Percentiles rank a stretch among this genome's conserved stretches.
Conservation (phyloP, 2,888 invertebrate genomes). For the Apodemia hepburni region DNA sequence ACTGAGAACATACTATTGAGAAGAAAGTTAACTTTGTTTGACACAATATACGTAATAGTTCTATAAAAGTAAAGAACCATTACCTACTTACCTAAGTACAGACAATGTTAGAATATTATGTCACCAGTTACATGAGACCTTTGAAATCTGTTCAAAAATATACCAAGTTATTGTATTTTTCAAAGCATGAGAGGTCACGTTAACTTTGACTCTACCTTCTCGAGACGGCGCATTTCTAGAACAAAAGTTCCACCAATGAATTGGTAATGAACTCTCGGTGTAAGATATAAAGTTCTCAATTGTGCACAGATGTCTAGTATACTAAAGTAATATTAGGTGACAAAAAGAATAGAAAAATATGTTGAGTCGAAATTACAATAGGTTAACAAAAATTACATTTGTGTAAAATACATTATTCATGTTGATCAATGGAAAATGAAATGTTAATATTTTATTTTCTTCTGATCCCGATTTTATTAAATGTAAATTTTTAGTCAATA, state of each 20-base stretch:
- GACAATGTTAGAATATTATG: neutral
- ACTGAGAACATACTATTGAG: too few relatives aligned
- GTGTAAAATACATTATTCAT: neutral
- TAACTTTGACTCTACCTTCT: slow-evolving; percentile 56
- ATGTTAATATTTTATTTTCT: neutral
- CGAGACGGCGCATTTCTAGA: slow-evolving; percentile 50
- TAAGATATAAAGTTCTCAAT: slow-evolving; percentile 43
- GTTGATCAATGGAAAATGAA: neutral
- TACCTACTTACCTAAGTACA: neutral
- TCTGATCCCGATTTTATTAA: too few relatives aligned
- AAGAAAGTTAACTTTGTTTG: too few relatives aligned
- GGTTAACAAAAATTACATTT: too few relatives aligned
- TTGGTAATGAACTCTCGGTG: slow-evolving; percentile 39
- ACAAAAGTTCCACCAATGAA: slow-evolving; percentile 49
- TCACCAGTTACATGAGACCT: slow-evolving; percentile 43
- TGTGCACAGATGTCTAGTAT: slow-evolving; percentile 38
- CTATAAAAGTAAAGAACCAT: neutral
- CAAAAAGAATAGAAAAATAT: slow-evolving; percentile 42
- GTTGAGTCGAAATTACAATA: slow-evolving; percentile 35
- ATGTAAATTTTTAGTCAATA: too few relatives aligned
- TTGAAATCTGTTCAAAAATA: slow-evolving; percentile 27
- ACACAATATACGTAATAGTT: neutral
- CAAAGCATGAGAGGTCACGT: slow-evolving; percentile 44
- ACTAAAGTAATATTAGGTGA: slow-evolving; percentile 55
- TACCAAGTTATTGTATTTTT: slow-evolving; percentile 33